Base-by-base conservation (phyloP, 2,113 vertebrate species). In the Stercorarius parasiticus region DNA sequence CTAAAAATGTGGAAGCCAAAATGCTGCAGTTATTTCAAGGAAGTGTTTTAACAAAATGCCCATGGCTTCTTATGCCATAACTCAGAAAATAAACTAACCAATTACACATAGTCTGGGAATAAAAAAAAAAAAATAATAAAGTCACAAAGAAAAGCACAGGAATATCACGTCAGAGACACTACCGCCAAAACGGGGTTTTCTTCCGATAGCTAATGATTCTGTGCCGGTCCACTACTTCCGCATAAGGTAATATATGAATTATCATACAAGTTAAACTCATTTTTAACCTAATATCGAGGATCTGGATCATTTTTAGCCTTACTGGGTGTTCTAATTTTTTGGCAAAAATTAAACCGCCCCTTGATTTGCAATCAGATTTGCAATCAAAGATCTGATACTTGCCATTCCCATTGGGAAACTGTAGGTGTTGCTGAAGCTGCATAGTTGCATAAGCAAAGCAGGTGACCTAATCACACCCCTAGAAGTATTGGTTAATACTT, bases 351-450 rank as follows among this genome's bases (percentile, higher is more conserved):
- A 45, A 91, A 56, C 47, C 50, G 7, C 6, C 13, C 2, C 3
- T 62, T 32, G 27, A n/a, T 52, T 82, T 66, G 29, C 15, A 45
- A 50, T 34, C 19, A 42, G 49, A 32, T 61, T 61, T 52, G 4
- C 65, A 64, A 21, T 76, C 27, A 56, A 36, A 74, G 36, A 11
- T 49, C 49, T 56, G 43, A 52, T 82, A 55, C 10, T 26, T 98
- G 97, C 93, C 92, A 78, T 98, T 98, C 95, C 95, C 83, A 43
- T 36, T 36, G 25, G 69, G 87, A 89, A 97, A 96, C 97, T 98
- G 96, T 97, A 98, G 97, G 97, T 97, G 97, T 36, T 98, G 97
- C 97, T 98, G 96, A 88, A 97, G 97, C 88, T 97, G 95, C 97
- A 91, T 21, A 92, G 82, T 47, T 97, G 79, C 87, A 11, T 82